Conservation (phyloP, 1,140 invertebrate species). For the Mya arenaria region DNA sequence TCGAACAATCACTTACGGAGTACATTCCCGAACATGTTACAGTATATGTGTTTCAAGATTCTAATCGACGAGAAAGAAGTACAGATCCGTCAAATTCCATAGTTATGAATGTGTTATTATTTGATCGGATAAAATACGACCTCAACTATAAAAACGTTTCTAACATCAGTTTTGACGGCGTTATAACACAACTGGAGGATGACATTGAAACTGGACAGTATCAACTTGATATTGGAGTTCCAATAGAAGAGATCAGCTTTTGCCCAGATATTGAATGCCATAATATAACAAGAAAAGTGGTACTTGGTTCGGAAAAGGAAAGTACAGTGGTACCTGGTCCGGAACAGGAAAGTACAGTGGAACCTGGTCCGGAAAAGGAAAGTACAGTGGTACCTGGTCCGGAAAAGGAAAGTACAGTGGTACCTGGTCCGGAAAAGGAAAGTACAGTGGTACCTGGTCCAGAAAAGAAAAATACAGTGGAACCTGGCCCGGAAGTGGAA, state of each 20-base stretch:
- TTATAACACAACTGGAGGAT: neutral
- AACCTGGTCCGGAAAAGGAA: no score
- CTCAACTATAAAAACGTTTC: neutral
- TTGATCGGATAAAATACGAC: neutral
- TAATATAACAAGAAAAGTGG: neutral
- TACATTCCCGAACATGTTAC: neutral
- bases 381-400: no score
- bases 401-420: no score
- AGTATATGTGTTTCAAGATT: neutral
- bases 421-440: no score
- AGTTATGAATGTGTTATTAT: neutral
- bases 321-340: no score
- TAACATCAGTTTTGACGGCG: no score
- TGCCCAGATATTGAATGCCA: neutral
- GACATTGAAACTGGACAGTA: conserved; percentile 1
- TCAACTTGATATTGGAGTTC: neutral
- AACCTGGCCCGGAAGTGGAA: no score
- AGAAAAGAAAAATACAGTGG: no score
- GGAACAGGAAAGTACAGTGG: no score
- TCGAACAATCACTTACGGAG: no score
- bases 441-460: no score
- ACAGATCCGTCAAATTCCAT: neutral
- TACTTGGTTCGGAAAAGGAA: neutral
- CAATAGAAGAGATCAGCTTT: neutral
- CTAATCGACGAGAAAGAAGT: neutral